These are phyloP conservation scores for Larimichthys polyactis DNA, from an alignment of 2,113 vertebrate genomes.

Conservation along the genomic window DNA sequence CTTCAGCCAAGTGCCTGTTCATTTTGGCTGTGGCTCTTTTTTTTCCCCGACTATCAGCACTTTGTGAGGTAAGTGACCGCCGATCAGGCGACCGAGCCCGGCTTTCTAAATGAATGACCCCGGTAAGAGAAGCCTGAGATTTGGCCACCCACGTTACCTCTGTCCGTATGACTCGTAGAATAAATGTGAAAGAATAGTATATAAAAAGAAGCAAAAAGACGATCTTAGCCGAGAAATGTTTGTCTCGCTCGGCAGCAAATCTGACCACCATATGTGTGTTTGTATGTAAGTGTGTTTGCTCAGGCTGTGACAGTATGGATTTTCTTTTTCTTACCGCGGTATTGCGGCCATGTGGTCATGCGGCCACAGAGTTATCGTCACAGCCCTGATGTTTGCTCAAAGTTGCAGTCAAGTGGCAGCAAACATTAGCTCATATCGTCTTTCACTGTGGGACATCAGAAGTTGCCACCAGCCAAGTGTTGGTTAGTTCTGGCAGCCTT, in stretches of 20 bases:
- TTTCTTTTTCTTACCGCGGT: too few species aligned
- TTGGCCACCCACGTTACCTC: not conserved
- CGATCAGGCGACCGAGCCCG: not conserved
- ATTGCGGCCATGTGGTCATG: too few species aligned
- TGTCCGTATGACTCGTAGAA: not conserved
- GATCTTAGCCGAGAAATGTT: not conserved
- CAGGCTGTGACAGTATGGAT: too few species aligned
- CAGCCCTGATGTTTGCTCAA: conserved; percentile 1
- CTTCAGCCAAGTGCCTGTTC: conserved; percentile 3
- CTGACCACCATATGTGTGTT: not conserved
- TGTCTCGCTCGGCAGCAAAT: not conserved
- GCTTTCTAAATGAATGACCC: conserved; percentile 11
- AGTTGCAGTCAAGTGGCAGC: not conserved
- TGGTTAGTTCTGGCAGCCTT: not conserved
- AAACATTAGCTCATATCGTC: not conserved
- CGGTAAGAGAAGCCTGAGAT: not conserved
- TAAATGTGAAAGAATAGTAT: not conserved
- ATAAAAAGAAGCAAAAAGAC: not conserved
- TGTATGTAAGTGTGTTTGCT: too few species aligned
- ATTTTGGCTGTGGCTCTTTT: not conserved
- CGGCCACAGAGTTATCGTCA: too few species aligned
- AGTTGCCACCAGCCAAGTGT: not conserved
- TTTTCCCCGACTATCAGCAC: not conserved
- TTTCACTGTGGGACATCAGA: not conserved
- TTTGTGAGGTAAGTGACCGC: conserved; percentile 10